phyloP scores from a whole-genome alignment of 1,140 invertebrate species.

The Drosophila bocki region DNA sequence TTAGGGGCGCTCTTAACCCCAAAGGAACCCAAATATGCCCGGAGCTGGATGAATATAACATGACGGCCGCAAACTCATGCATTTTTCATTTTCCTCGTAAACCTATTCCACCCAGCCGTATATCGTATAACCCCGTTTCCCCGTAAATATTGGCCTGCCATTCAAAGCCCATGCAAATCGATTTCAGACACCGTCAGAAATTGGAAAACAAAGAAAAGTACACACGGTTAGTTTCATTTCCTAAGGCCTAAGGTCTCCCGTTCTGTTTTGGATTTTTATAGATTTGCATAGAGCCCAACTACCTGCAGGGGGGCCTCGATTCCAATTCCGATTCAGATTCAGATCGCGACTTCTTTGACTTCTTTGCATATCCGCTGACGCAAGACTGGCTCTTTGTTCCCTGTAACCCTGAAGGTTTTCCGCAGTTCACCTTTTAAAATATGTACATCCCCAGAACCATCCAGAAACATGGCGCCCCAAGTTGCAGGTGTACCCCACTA shows the following conservation, averaged over 20 bases:
- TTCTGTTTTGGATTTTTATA: constrained; percentile 29
- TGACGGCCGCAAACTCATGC: constrained; percentile 60
- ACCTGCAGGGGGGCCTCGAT: constrained; percentile 52
- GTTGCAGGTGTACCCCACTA: constrained; percentile 21
- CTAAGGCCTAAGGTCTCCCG: constrained; percentile 16
- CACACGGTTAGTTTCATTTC: constrained; percentile 44
- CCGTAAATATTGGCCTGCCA: constrained; percentile 46
- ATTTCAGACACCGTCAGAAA: constrained; percentile 54
- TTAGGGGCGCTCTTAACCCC: constrained; percentile 63
- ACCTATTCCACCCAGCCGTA: constrained; percentile 1
- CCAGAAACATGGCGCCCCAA: constrained; percentile 7
- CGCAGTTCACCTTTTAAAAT: neutral
- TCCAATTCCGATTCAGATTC: constrained; percentile 38
- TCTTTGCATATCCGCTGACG: constrained; percentile 73
- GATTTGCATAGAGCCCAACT: constrained; percentile 67
- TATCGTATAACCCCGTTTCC: constrained; percentile 6
- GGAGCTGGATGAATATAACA: constrained; percentile 66
- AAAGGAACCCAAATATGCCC: constrained; percentile 22
- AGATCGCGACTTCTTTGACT: constrained; percentile 37
- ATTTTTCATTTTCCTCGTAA: constrained; percentile 67
- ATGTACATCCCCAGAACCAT: constrained; percentile 1
- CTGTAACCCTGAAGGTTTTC: neutral
- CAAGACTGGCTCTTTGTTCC: constrained; percentile 32
- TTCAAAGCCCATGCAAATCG: constrained; percentile 77
- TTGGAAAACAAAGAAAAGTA: constrained; percentile 58